Percentiles rank a stretch among this genome's conserved stretches.
Conservation (phyloP, 2,113 vertebrate genomes). For the Phylloscopus trochiloides region DNA sequence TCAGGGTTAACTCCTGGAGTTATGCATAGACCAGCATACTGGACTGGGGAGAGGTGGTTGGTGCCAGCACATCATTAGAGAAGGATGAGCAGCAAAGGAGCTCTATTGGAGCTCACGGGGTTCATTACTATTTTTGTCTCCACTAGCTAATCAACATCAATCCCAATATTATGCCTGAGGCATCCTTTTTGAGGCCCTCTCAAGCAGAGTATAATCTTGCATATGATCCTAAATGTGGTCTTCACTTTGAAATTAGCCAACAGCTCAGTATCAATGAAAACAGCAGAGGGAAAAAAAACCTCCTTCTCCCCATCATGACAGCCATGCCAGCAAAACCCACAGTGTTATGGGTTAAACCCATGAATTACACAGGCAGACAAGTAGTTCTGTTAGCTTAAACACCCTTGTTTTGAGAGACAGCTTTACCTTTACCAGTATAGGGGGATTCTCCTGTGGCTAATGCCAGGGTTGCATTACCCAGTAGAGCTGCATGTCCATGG, state of each 20-base stretch:
- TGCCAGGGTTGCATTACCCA: not conserved
- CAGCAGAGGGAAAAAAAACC: not conserved
- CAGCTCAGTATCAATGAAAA: not conserved
- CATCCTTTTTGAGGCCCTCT: not conserved
- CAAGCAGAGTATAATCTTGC: not conserved
- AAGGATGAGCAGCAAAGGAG: not conserved
- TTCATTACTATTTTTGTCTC: not conserved
- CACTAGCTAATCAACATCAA: not conserved
- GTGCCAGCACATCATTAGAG: not conserved
- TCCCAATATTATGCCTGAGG: not conserved
- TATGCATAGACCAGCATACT: not conserved
- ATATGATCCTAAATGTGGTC: not conserved
- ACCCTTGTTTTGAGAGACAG: not conserved
- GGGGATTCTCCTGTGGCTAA: not conserved
- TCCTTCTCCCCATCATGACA: not conserved
- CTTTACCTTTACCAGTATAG: not conserved
- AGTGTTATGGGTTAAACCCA: too few species aligned
- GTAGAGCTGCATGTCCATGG: not conserved
- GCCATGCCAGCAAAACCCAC: not conserved
- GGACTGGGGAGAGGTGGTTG: not conserved
- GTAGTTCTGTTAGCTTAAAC: not conserved
- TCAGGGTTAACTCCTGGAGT: slow-evolving; percentile 51
- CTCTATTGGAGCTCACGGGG: not conserved
- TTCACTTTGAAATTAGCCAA: not conserved
- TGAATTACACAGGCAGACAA: not conserved